Evolutionary conservation across 1,140 invertebrate genomes (phyloP), one percentile per base, ranked within the genome.

Genomic region (Agrilus planipennis): DNA sequence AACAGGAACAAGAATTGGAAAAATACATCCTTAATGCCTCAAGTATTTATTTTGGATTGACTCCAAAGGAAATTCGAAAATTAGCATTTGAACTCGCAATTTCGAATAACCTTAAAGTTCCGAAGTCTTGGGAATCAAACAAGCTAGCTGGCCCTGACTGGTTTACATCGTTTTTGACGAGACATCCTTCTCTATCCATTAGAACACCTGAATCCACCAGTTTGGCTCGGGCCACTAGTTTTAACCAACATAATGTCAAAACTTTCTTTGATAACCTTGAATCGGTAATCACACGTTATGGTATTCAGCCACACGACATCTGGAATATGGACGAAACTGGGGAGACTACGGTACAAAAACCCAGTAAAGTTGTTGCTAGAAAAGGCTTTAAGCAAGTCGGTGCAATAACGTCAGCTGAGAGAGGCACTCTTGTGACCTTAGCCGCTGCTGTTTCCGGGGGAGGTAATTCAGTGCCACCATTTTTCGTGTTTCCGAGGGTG

Each of bases 331-430:
- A 35, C 18, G 34, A 35, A 16, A 18, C 34, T 7, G 5, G 14
- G 5, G 49, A 62, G 15, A 66, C 63, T 5, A 69, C 64, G 11
- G 66, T 70, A 2, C 63, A 60, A 46, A 55, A 54, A 36, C 52
- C 53, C 12, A 42, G 44, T 15, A 56, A 47, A 51, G 38, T 62
- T 20, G 27, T 65, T 23, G 54, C 56, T 31, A 22, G n/a, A 19
- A 52, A 47, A 47, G 59, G 61, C 9, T 25, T 22, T 7, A 65
- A 62, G 46, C 65, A 69, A 57, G 54, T 69, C 10, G 60, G 62
- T 9, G 10, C 42, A 32, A 41, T 63, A 5, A 65, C 61, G 1
- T 67, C 62, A 23, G 61, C 55, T 61, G 57, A 14, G 56, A 41
- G 52, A 40, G 47, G 47, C 9, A 67, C 63, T 6, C 41, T 67